Evolutionary conservation across 2,113 vertebrate genomes (phyloP).

Genomic region (Nothoprocta pentlandii): DNA sequence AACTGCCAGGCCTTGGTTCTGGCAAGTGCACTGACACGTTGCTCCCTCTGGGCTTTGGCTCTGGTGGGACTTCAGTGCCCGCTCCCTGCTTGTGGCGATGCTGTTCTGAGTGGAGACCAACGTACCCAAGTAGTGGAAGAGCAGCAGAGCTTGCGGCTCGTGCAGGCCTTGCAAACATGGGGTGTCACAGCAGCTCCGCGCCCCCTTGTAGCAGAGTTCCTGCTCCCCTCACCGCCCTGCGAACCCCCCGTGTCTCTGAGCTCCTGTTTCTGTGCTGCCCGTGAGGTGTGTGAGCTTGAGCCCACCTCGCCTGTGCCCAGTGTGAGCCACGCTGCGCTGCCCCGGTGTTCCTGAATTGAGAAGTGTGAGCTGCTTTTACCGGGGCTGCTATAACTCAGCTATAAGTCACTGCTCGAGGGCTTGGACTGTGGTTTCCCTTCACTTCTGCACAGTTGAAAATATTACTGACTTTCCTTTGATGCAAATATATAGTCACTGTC

Average conservation of each 20-base stretch:
- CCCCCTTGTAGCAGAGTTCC: background rate
- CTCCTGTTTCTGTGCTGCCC: background rate
- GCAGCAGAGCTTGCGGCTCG: background rate
- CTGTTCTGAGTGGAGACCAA: background rate
- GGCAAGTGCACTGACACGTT: background rate
- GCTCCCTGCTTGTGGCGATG: fast-evolving
- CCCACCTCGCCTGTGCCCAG: background rate
- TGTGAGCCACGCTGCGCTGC: background rate
- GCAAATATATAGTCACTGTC: background rate
- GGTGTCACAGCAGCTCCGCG: slow-evolving; percentile 8
- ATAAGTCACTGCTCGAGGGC: fast-evolving
- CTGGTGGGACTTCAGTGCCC: background rate
- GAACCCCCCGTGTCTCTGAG: background rate
- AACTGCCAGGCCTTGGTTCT: background rate
- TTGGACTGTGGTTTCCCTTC: background rate
- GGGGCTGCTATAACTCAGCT: background rate
- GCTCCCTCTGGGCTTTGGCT: background rate
- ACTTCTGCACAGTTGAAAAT: background rate
- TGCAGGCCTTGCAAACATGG: background rate
- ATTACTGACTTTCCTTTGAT: background rate
- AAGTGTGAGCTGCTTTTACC: background rate
- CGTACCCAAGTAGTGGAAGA: background rate
- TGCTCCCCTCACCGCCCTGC: background rate
- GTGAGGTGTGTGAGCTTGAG: background rate
- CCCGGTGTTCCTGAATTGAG: background rate